Conservation (phyloP, 30 jellyfish, hydroid and myxozoan genomes). For the Phacellophora camtschatica region DNA sequence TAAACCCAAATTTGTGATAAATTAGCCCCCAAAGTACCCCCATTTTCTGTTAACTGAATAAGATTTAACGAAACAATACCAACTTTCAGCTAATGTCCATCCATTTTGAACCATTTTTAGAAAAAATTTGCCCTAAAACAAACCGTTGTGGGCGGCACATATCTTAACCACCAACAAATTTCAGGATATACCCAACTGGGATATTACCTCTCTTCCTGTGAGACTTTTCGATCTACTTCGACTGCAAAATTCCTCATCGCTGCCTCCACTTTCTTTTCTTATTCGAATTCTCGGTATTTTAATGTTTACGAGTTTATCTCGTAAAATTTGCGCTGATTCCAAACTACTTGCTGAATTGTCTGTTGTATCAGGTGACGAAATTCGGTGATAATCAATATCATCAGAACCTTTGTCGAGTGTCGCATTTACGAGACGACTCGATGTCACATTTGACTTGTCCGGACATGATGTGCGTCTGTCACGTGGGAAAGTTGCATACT, state of each 20-base stretch:
- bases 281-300: conserved; percentile 2
- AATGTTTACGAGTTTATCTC: not conserved
- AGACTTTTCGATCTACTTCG: conserved; percentile 59
- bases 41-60: too few species aligned
- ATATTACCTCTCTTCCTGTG: conserved; percentile 43
- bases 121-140: too few species aligned
- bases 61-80: too few species aligned
- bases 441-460: not conserved
- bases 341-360: conserved; percentile 63
- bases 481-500: conserved; percentile 59
- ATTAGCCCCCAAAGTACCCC: too few species aligned
- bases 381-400: conserved; percentile 41
- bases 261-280: conserved; percentile 50
- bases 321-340: conserved; percentile 21
- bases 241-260: conserved; percentile 33
- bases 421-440: conserved; percentile 21
- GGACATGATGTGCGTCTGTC: conserved; percentile 46
- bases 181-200: not conserved
- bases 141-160: too few species aligned
- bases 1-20: too few species aligned
- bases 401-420: conserved; percentile 59
- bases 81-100: too few species aligned
- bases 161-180: not conserved
- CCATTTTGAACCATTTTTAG: too few species aligned
- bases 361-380: conserved; percentile 59